Conservation (phyloP, 2,888 invertebrate genomes). For the Monochamus alternatus region DNA sequence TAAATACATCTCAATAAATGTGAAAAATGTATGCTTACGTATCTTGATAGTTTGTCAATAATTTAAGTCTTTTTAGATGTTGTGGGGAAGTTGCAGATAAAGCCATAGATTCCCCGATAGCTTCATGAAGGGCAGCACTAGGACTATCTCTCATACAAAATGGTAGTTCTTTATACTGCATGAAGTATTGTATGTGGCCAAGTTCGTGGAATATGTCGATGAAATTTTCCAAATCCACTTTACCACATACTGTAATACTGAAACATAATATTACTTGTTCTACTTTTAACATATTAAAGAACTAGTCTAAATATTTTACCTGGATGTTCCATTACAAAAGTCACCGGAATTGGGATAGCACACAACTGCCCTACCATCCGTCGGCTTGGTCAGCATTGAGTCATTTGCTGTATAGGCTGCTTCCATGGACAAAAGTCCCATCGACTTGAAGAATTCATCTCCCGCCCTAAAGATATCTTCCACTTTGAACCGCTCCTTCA, state of each 20-base stretch:
- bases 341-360: too few relatives aligned
- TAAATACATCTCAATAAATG: too few relatives aligned
- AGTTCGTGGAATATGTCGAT: slow-evolving; percentile 84
- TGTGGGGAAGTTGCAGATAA: slow-evolving; percentile 74
- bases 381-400: too few relatives aligned
- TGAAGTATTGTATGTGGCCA: slow-evolving; percentile 79
- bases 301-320: too few relatives aligned
- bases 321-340: too few relatives aligned
- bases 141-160: slow-evolving; percentile 72
- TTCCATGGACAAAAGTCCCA: neutral
- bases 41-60: slow-evolving; percentile 59
- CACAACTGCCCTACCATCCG: too few relatives aligned
- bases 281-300: too few relatives aligned
- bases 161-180: slow-evolving; percentile 75
- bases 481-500: neutral
- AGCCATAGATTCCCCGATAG: slow-evolving; percentile 77
- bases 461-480: too few relatives aligned
- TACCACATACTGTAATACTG: slow-evolving; percentile 77
- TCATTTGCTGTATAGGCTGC: neutral
- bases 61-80: slow-evolving; percentile 71
- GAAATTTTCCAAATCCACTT: slow-evolving; percentile 74
- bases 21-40: slow-evolving; percentile 60
- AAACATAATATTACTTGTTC: neutral
- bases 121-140: slow-evolving; percentile 78
- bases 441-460: neutral